Base-by-base conservation (phyloP, 2,888 invertebrate species). In the Zaprionus obscuricornis region DNA sequence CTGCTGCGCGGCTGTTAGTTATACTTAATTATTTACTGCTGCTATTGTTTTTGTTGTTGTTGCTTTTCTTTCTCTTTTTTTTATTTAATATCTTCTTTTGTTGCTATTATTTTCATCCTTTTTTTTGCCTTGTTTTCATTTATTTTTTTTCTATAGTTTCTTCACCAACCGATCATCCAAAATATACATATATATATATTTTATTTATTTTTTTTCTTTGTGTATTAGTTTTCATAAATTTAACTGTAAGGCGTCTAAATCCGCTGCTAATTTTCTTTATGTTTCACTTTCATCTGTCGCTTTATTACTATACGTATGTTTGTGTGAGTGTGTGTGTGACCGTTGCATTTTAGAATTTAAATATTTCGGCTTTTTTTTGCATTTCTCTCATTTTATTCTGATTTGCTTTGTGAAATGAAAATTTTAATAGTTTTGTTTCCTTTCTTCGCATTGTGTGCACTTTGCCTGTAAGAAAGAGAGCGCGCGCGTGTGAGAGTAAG, bases 211-310 rank as follows among this genome's bases (percentile, higher is more conserved):
- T 27, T 16, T 36, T 14, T 46, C 51, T 24, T 27, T 37, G 31
- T 34, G 27, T 26, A 33, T 17, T 59, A 56, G 24, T 47, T 39
- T 51, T 57, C 54, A 55, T 73, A 40, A 57, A 59, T 71, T 55
- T 77, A 62, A 56, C 49, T 51, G 60, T 77, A 77, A 77, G 76
- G 76, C 76, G 59, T 71, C 75, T 77, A 82, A 78, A 74, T 74
- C 75, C 76, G 78, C 78, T 82, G 68, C 82, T 76, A 76, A 63
- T 74, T 81, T 78, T 82, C 57, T 74, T 49, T 39, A 43, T 22
- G 4, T 5, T 5, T 22, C 22, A 22, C 22, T 22, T 4, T 22
- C 22, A 22, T 22, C 4, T 60, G 39, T 49, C n/a, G n/a, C 20
- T 55, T 49, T 62, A 22, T 40, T 6, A 52, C 29, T 47, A 10